A percentile compares a stretch with the other conserved stretches of the same genome.
These are phyloP conservation scores for Cyanoliseus patagonus DNA, from an alignment of 2,113 vertebrate species.

Conservation along the genomic window DNA sequence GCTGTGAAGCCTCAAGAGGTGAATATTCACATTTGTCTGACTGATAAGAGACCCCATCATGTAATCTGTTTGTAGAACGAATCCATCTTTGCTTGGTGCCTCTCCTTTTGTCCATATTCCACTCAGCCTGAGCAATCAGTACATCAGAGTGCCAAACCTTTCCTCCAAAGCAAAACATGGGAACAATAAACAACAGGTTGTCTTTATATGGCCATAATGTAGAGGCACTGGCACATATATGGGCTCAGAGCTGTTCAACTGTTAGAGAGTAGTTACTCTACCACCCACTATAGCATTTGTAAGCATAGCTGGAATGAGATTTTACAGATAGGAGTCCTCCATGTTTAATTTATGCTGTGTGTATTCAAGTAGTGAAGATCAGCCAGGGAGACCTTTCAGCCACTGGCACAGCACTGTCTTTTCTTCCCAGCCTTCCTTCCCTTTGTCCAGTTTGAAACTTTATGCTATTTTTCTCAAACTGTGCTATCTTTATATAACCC, in stretches of 20 bases:
- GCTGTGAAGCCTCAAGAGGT: background rate
- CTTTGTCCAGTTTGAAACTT: constrained; percentile 31
- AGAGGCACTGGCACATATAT: background rate
- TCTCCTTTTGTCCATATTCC: background rate
- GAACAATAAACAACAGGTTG: background rate
- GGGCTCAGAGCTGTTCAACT: background rate
- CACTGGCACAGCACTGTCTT: background rate
- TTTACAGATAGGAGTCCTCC: background rate
- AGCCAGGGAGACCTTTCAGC: constrained; percentile 10
- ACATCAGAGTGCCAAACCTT: background rate
- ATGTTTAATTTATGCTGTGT: background rate
- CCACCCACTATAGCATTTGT: background rate
- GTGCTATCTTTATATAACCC: constrained; percentile 54
- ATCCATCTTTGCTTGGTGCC: background rate
- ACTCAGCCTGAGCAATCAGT: background rate
- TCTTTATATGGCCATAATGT: background rate
- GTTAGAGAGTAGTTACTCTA: background rate
- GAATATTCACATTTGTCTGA: background rate
- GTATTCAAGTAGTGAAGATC: background rate
- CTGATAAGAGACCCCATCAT: background rate
- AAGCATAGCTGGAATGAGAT: background rate
- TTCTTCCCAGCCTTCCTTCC: background rate
- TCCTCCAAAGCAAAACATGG: background rate
- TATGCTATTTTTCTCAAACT: constrained; percentile 11
- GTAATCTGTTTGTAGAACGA: background rate